Conservation (phyloP, 2,113 vertebrate species). For the Sclerurus mexicanus region DNA sequence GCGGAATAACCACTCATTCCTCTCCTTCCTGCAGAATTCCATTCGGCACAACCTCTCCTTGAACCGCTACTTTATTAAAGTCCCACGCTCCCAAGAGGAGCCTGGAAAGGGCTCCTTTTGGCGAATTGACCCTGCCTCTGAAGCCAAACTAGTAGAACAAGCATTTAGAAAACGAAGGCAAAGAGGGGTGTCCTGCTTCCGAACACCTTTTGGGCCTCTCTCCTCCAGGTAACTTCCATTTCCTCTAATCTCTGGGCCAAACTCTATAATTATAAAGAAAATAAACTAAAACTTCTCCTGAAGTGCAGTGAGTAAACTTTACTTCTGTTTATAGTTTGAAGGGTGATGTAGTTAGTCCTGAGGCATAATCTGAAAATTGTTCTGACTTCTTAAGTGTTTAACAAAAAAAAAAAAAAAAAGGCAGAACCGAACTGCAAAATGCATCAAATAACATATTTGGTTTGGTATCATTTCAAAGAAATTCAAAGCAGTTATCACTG, state of each 20-base stretch:
- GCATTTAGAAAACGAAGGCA: conserved; percentile 96
- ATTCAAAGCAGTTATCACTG: conserved; percentile 21
- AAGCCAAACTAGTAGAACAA: conserved; percentile 95
- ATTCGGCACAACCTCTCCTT: conserved; percentile 98
- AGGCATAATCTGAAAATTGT: not conserved
- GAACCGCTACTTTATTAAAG: conserved; percentile 99
- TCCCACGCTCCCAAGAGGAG: conserved; percentile 97
- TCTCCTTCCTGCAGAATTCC: conserved; percentile 86
- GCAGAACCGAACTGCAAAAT: not conserved
- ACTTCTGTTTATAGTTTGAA: not conserved
- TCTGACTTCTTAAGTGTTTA: not conserved
- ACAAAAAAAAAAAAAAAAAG: not conserved
- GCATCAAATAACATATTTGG: not conserved
- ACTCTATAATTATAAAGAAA: not conserved
- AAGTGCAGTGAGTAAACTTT: not conserved
- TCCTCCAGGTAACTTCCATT: conserved; percentile 85
- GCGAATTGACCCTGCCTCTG: conserved; percentile 94
- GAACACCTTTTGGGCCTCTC: conserved; percentile 95
- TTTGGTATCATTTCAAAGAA: conserved; percentile 25
- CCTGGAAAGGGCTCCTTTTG: conserved; percentile 98
- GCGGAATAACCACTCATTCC: not conserved
- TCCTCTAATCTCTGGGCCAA: not conserved
- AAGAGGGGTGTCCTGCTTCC: conserved; percentile 95
- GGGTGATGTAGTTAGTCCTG: not conserved
- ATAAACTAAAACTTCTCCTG: not conserved